Conservation (phyloP, 2,797 vertebrate genomes). For the Helicolenus hilgendorfi region DNA sequence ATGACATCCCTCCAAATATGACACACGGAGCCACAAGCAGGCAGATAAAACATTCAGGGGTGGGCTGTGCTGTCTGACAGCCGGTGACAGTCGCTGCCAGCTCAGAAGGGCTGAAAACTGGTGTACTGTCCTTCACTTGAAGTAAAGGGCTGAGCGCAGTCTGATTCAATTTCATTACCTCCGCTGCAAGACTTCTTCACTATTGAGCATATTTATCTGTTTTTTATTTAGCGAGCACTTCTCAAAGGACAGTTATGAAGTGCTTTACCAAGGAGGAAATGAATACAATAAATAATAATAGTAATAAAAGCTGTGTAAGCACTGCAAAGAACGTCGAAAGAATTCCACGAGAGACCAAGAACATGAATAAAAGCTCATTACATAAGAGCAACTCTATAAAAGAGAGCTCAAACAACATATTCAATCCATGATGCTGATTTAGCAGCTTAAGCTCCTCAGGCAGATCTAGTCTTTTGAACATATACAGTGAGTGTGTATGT, state of each 20-base stretch:
- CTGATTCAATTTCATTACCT: constrained; percentile 53
- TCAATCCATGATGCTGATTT: constrained; percentile 10
- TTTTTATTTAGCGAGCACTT: constrained; percentile 55
- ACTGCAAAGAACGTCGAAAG: background rate
- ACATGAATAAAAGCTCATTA: constrained; percentile 26
- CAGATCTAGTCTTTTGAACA: background rate
- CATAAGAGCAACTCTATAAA: constrained; percentile 11
- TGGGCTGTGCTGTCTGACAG: constrained; percentile 53
- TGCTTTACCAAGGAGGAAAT: constrained; percentile 13
- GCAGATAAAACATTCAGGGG: constrained; percentile 69
- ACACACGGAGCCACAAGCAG: constrained; percentile 53
- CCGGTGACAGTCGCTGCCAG: constrained; percentile 55
- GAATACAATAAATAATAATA: constrained; percentile 27
- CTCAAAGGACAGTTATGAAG: constrained; percentile 8
- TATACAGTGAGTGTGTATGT: background rate
- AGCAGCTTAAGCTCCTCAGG: background rate
- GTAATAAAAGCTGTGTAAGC: constrained; percentile 18
- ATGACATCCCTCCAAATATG: constrained; percentile 49
- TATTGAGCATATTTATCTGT: constrained; percentile 24
- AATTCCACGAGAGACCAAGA: background rate
- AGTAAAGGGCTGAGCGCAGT: constrained; percentile 32
- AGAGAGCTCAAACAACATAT: background rate
- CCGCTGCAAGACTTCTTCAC: background rate
- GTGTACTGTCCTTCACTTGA: constrained; percentile 48
- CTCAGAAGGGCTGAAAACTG: constrained; percentile 37